A percentile compares a stretch with the other conserved stretches of the same genome.
Evolutionary conservation across 2,888 invertebrate genomes (phyloP).

Genomic region (Mantis religiosa): DNA sequence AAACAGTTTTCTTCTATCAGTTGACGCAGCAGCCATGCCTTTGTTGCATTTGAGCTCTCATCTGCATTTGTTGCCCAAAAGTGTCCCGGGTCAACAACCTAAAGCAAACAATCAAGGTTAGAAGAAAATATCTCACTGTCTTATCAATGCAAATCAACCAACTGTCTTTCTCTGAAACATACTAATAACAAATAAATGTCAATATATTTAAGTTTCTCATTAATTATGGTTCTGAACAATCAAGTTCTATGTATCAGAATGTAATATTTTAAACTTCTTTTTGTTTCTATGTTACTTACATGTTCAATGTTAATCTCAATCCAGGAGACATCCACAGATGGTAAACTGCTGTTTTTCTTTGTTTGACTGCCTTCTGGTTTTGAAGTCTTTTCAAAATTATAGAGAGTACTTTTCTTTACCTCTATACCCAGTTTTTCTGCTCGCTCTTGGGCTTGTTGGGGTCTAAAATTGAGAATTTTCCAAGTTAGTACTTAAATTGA

Average conservation of each 20-base stretch:
- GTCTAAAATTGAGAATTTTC: conserved; percentile 41
- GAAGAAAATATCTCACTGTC: no score
- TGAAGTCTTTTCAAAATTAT: background rate
- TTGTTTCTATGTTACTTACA: conserved; percentile 43
- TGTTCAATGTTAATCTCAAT: conserved; percentile 54
- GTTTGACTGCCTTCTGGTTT: background rate
- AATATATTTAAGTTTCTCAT: no score
- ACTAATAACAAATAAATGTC: no score
- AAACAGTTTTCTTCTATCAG: conserved; percentile 43
- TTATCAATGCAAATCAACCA: no score
- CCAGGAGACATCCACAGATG: conserved; percentile 55
- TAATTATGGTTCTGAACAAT: no score
- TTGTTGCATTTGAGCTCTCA: conserved; percentile 42
- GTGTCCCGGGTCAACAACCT: conserved; percentile 60
- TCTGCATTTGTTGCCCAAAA: conserved; percentile 65
- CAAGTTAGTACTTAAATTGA: background rate
- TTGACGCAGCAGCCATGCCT: conserved; percentile 42
- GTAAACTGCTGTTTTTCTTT: conserved; percentile 40
- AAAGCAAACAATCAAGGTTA: conserved; percentile 24
- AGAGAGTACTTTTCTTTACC: background rate
- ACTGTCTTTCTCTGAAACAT: no score
- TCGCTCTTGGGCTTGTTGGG: conserved; percentile 39
- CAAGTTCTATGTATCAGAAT: no score
- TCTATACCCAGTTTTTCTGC: conserved; percentile 32
- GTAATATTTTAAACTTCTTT: no score